Conservation (phyloP, 37 sponge, comb jelly and placozoan species). For the Chondrilla cf. caribensis region DNA sequence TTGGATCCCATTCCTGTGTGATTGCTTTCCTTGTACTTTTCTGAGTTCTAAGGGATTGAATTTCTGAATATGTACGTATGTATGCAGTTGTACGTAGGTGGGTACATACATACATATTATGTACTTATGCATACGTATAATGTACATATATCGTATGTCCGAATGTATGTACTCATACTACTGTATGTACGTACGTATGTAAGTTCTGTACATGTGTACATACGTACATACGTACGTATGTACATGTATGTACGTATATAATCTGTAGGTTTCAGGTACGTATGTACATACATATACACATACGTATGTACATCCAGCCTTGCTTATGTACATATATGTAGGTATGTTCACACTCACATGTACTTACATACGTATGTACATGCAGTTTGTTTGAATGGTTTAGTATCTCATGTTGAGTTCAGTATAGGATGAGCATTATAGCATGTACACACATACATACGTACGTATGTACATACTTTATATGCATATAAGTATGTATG, state of each 20-base stretch:
- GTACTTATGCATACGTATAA: not conserved
- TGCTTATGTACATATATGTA: not conserved
- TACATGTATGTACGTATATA: not conserved
- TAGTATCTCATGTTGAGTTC: too few relatives aligned
- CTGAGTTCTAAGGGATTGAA: not conserved
- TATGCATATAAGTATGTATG: not conserved
- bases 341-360: not conserved
- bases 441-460: not conserved
- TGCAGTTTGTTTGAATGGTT: too few relatives aligned
- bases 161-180: too few relatives aligned
- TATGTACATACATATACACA: conserved; percentile 3
- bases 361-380: not conserved
- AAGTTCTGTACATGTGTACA: not conserved
- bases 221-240: not conserved
- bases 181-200: not conserved
- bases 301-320: not conserved
- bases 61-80: not conserved
- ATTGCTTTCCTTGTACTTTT: too few relatives aligned
- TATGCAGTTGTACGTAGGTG: not conserved
- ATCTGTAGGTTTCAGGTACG: too few relatives aligned
- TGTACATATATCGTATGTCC: too few relatives aligned
- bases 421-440: too few relatives aligned
- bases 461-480: too few relatives aligned
- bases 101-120: too few relatives aligned
- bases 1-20: too few relatives aligned